A percentile compares a stretch with the other conserved stretches of the same genome.
phyloP scores from a whole-genome alignment of 2,888 invertebrate species.

The Napeogenes sylphis region DNA sequence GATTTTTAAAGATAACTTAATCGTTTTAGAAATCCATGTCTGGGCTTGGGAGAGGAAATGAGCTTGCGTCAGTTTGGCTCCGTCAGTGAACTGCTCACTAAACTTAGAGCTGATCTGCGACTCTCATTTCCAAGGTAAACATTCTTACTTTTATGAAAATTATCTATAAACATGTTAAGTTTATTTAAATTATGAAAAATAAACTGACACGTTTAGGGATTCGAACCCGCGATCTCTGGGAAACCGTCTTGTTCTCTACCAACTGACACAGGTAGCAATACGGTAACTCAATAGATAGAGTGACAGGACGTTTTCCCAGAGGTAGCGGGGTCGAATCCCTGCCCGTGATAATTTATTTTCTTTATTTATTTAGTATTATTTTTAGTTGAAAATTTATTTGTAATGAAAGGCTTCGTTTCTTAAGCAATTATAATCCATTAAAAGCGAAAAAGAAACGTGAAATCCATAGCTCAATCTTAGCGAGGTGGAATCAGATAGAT shows the following conservation, averaged over 20 bases:
- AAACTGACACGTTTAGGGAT: too few relatives aligned
- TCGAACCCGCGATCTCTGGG: too few relatives aligned
- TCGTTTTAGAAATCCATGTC: slow-evolving; percentile 79
- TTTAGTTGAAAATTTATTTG: too few relatives aligned
- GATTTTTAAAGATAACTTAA: background rate
- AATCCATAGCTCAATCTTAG: background rate
- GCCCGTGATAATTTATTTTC: too few relatives aligned
- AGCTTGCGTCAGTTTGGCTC: slow-evolving; percentile 91
- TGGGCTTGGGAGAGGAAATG: slow-evolving; percentile 87
- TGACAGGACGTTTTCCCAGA: too few relatives aligned
- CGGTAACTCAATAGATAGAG: too few relatives aligned
- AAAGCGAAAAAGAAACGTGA: background rate
- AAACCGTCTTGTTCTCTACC: too few relatives aligned
- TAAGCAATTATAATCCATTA: background rate
- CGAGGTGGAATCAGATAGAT: background rate
- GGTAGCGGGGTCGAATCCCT: too few relatives aligned
- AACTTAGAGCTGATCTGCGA: slow-evolving; percentile 89
- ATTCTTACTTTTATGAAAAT: slow-evolving; percentile 2
- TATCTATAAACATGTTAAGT: too few relatives aligned
- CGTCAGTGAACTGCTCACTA: slow-evolving; percentile 90
- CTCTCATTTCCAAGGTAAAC: slow-evolving; percentile 91
- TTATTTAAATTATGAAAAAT: too few relatives aligned
- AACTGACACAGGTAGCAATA: too few relatives aligned
- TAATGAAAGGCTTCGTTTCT: background rate
- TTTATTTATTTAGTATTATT: too few relatives aligned